Evolutionary conservation across 2,797 vertebrate species (phyloP).

Genomic region (Melopsittacus undulatus): DNA sequence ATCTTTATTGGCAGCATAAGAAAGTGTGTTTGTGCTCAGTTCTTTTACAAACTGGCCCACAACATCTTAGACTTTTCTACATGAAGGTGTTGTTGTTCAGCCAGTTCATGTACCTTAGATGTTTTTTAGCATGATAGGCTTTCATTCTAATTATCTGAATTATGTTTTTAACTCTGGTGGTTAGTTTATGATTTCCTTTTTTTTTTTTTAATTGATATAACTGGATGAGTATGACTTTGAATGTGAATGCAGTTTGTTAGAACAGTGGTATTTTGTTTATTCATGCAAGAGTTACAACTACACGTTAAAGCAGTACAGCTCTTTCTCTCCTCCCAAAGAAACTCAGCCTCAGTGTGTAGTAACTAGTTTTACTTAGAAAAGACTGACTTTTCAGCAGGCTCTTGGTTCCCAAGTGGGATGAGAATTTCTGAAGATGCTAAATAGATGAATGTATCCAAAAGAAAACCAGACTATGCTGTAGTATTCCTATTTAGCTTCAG

Average conservation of each 20-base stretch:
- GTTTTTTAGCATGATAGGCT: neutral
- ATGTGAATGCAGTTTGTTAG: neutral
- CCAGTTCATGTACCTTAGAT: neutral
- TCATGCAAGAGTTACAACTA: neutral
- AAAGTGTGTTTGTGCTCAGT: neutral
- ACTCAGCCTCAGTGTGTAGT: neutral
- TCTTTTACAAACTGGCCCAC: neutral
- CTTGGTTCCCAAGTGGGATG: neutral
- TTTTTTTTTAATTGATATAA: neutral
- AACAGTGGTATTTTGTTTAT: neutral
- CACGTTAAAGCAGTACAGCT: neutral
- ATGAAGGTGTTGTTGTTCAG: neutral
- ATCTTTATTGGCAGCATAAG: slow-evolving; percentile 63
- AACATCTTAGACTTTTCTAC: neutral
- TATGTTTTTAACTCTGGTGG: neutral
- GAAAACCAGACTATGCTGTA: neutral
- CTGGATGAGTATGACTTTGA: neutral
- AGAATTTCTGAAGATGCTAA: neutral
- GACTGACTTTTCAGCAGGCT: neutral
- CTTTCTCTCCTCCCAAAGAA: neutral
- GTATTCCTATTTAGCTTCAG: neutral
- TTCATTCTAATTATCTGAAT: neutral
- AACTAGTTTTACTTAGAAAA: neutral
- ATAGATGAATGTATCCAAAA: neutral
- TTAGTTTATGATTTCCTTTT: neutral